Percentiles rank a stretch among this genome's conserved stretches.
Conservation (phyloP, 2,888 invertebrate genomes). For the Drymonia ruficornis region DNA sequence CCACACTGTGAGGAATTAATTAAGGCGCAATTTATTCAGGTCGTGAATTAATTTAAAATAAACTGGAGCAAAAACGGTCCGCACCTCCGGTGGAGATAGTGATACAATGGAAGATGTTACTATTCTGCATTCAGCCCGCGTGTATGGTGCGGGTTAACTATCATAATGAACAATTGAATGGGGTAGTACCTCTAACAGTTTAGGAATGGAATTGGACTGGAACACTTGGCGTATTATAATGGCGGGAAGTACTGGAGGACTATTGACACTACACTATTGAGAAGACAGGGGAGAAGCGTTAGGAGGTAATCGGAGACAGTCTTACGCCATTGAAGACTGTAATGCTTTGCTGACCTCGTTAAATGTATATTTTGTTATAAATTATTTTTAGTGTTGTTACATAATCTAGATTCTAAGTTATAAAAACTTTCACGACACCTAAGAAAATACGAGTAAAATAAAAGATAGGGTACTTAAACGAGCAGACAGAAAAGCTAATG, state of each 20-base stretch:
- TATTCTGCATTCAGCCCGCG: slow-evolving; percentile 8
- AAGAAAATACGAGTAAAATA: not conserved
- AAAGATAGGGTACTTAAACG: slow-evolving; percentile 1
- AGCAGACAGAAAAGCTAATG: slow-evolving; percentile 17
- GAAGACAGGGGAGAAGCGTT: no score
- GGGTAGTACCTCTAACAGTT: not conserved
- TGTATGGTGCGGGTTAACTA: slow-evolving; percentile 10
- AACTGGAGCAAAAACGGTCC: slow-evolving; percentile 22
- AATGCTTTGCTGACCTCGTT: no score
- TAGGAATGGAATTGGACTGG: not conserved
- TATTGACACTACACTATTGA: not conserved
- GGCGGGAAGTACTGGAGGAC: not conserved
- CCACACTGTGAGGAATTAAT: slow-evolving; percentile 21
- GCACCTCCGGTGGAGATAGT: slow-evolving; percentile 11
- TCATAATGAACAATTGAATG: slow-evolving; percentile 8
- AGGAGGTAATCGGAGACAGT: no score
- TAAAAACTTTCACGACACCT: not conserved
- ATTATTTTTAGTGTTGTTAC: no score
- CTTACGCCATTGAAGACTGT: no score
- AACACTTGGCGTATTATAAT: not conserved
- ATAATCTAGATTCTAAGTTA: not conserved
- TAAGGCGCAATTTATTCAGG: slow-evolving; percentile 17
- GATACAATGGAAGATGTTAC: slow-evolving; percentile 16
- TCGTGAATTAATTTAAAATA: slow-evolving; percentile 24
- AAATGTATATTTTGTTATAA: no score